These are phyloP conservation scores for Drosophila gaucha DNA, from an alignment of 2,888 invertebrate genomes.

Conservation along the genomic window DNA sequence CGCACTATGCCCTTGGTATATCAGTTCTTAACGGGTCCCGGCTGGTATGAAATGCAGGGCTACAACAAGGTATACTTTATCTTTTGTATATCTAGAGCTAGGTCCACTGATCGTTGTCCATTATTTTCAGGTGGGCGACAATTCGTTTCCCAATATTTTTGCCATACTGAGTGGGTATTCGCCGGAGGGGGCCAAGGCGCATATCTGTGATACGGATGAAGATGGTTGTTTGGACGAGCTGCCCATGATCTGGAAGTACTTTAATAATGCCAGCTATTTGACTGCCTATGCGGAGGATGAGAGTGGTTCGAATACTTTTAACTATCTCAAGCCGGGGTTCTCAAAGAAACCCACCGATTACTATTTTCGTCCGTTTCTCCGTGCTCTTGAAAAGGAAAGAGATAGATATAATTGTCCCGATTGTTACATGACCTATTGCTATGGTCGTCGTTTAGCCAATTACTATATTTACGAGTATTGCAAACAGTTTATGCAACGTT, in stretches of 20 bases:
- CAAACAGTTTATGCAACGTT: conserved; percentile 87
- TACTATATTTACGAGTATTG: conserved; percentile 89
- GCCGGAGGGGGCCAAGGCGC: conserved; percentile 83
- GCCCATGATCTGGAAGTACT: conserved; percentile 91
- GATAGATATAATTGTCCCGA: conserved; percentile 53
- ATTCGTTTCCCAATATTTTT: conserved; percentile 94
- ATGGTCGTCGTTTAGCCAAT: conserved; percentile 87
- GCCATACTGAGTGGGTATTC: conserved; percentile 90
- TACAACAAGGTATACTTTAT: conserved; percentile 87
- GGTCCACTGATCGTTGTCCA: neutral
- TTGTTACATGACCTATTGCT: conserved; percentile 85
- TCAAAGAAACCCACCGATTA: conserved; percentile 90
- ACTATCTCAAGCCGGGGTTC: conserved; percentile 89
- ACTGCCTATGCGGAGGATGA: conserved; percentile 92
- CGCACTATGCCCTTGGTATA: conserved; percentile 90
- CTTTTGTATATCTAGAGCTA: conserved; percentile 64
- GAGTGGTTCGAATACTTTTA: conserved; percentile 85
- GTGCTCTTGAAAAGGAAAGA: conserved; percentile 87
- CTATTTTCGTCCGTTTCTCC: conserved; percentile 89
- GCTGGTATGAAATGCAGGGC: conserved; percentile 89
- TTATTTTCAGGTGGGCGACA: conserved; percentile 89
- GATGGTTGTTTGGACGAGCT: conserved; percentile 88
- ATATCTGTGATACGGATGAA: conserved; percentile 84
- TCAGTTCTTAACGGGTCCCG: conserved; percentile 87
- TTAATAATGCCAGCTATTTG: conserved; percentile 88